Base-by-base conservation (phyloP, 1,140 invertebrate species). In the Pteromalus puparum region DNA sequence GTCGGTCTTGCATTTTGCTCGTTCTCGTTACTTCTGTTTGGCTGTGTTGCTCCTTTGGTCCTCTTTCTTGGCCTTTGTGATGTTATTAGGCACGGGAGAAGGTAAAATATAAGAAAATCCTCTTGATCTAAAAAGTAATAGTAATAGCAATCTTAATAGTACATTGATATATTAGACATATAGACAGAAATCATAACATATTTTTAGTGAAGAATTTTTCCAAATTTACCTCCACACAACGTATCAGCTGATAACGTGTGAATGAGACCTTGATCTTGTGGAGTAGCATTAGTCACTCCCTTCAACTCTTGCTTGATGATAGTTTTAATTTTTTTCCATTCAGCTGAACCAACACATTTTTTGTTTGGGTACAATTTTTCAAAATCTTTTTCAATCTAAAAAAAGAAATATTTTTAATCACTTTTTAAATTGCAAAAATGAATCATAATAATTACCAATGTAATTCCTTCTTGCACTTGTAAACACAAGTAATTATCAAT, bases 91-190 rank as follows among this genome's bases (percentile, higher is more conserved):
- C n/a, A 42, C 2, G 72, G 72, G 1, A 74, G 34, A 1, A 74
- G 6, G 46, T 74, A 21, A 74, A 74, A 42, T 74, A 74, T 42
- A 9, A 74, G 7, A 74, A 74, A 74, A n/a, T 74, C 72, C 46
- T 74, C 38, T 42, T 74, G 1, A 42, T 74, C 38, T 74, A 72
- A 30, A 30, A 30, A 34, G n/a, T 2, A 70, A 28, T 70, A 30
- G 30, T 28, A 24, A 24, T 28, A 3, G 2, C 3, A 30, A 30
- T n/a, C 13, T 3, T 1, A 67, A n/a, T 12, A 9, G n/a, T 67
- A 1, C n/a, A n/a, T n/a, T 21, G 9, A n/a, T 9, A n/a, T 1
- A 5, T n/a, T 10, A n/a, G 3, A 70, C 10, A 30, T 28, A 34
- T 38, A 73, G 21, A 42, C 1, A 42, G 1, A 42, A 10, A 24